Evolutionary conservation across 2,797 vertebrate species (phyloP), one percentile per base, ranked within the genome.

Genomic region (Lepilemur septentrionalis): DNA sequence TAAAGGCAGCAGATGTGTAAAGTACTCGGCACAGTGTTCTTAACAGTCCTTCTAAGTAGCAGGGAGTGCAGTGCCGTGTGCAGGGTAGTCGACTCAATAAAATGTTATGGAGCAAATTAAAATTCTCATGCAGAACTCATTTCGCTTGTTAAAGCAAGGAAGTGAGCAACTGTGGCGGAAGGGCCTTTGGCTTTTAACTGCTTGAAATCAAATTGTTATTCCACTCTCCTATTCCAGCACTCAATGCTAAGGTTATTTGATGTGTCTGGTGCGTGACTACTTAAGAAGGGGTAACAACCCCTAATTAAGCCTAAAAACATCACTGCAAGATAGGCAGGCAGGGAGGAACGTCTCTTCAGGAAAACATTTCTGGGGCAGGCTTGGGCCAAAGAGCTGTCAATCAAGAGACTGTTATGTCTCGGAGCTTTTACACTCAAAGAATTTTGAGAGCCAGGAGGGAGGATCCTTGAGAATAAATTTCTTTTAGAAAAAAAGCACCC

Each of bases 311-410:
- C 91, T 95, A 89, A 91, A 97, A 91, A 95, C 43, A 15, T 96
- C 97, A 93, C 92, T 20, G 14, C 4, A 86, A 97, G 97, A 97
- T 61, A 96, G 96, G 96, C 96, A 97, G 95, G 93, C 91, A 55
- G 48, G 11, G 78, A 96, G 95, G 73, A 96, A 50, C 20, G 0
- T 91, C 90, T 96, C 97, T 89, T 97, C 96, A 81, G 46, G 89
- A 96, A 97, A 97, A 97, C 95, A 96, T 97, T 97, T 97, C 91
- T 96, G 89, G 96, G 95, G 95, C 97, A 96, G 94, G 83, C 89
- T 94, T n/a, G 84, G 97, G 96, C 96, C 97, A 97, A 94, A 97
- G 91, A 95, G 89, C 95, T 97, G 95, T 97, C 97, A 96, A 93
- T 97, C 97, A 94, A 84, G 80, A 84, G 55, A 86, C 8, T 89